Conservation (phyloP, 2,113 vertebrate genomes). For the Coptodon rendalli region DNA sequence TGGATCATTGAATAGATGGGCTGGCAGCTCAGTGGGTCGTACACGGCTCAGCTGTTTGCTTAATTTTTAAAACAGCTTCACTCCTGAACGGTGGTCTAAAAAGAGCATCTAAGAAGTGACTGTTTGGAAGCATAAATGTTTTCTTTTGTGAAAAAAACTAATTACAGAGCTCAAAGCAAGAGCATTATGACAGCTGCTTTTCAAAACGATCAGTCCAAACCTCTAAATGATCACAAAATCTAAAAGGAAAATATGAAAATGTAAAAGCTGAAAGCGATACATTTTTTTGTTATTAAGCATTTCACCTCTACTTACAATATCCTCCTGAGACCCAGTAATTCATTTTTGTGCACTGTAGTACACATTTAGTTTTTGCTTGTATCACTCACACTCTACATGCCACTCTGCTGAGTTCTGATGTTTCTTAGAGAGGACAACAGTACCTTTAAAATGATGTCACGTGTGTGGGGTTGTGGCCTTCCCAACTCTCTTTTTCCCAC, state of each 20-base stretch:
- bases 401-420: too few relatives aligned
- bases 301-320: not conserved
- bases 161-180: not conserved
- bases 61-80: not conserved
- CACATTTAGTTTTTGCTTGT: too few relatives aligned
- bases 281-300: not conserved
- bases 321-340: too few relatives aligned
- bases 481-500: too few relatives aligned
- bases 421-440: too few relatives aligned
- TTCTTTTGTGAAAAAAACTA: not conserved
- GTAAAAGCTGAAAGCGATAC: not conserved
- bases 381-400: too few relatives aligned
- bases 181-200: not conserved
- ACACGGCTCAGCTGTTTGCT: not conserved
- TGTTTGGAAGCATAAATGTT: not conserved
- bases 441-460: too few relatives aligned
- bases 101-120: not conserved
- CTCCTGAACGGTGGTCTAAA: not conserved
- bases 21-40: rapidly evolving
- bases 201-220: not conserved
- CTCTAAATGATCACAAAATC: not conserved
- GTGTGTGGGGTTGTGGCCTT: too few relatives aligned
- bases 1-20: not conserved
- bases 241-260: not conserved
- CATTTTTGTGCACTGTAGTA: too few relatives aligned